Base-by-base conservation (phyloP, 1,140 invertebrate genomes). In the Semibalanus balanoides region DNA sequence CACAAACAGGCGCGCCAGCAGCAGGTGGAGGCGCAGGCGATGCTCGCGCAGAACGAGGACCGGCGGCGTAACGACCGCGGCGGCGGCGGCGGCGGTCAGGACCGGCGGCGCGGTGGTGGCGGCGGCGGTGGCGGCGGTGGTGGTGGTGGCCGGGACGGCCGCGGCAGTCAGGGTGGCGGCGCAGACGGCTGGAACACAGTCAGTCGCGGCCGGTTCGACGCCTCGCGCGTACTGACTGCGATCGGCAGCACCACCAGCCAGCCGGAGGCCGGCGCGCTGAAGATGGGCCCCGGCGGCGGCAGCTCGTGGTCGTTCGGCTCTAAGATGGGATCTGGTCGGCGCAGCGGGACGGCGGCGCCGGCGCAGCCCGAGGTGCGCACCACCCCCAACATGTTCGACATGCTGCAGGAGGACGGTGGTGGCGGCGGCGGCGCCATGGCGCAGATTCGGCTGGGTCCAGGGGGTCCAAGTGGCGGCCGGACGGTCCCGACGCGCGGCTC, bases 1-100 rank as follows among this genome's bases (percentile, higher is more conserved):
- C 92, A 88, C 82, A 94, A 95, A 78, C 91, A 89, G 83, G 94
- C 93, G 79, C 92, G 88, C 86, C 95, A 87, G 7, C 88, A 86
- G 79, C 94, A 89, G 51, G 88, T 89, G 25, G 90, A 85, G 71
- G 86, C 81, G 0, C 81, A 81, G 30, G 78, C 75, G n/a, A 76
- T 78, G 89, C 86, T 27, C 85, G 81, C 27, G 83, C 82, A 40
- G 84, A 19, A 5, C 28, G 87, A 72, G 70, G 70, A 72, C 29
- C 70, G 70, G 28, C 70, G 70, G 7, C 70, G 70, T n/a, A 72
- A 30, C 29, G 29, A 30, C 70, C n/a, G 28, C 70, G 70, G 70
- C 29, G 3, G 19, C 3, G 35, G 17, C 35, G 5, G 35, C 35
- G n/a, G n/a, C n/a, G n/a, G n/a, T n/a, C n/a, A n/a, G n/a, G 70